Base-by-base conservation (phyloP, 2,113 vertebrate species). In the Anas platyrhynchos region DNA sequence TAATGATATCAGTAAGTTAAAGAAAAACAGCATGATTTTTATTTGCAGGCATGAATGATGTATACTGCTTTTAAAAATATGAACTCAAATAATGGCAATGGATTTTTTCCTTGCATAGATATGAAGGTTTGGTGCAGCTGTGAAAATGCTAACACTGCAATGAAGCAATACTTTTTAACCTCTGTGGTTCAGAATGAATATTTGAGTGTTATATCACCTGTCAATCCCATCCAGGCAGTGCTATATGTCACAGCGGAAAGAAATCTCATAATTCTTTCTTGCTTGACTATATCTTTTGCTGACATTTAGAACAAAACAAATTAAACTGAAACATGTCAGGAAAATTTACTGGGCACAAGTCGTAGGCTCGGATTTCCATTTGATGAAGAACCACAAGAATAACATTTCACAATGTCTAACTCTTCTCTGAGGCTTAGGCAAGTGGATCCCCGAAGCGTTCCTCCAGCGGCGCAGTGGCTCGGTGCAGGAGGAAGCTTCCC, bases 141-240 rank as follows among this genome's bases (percentile, higher is more conserved):
- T 58, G 32, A 8, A 31, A 27, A 32, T 8, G 32, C 58, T 38
- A 59, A 34, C 9, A 4, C 75, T 55, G 89, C 59, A 79, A 21
- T 63, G 81, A 79, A 58, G 55, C 13, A 38, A 10, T 2, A 15
- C 52, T 75, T 36, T 27, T 9, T 44, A 32, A 62, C 16, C 27
- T 71, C 4, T 0, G 0, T 41, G 72, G 50, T 43, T 52, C 36
- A 21, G 4, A 46, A 14, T 0, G 2, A 69, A 14, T 7, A 6
- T 14, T 36, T 6, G 41, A 23, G 32, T 36, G 36, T 76, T 75
- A 1, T 11, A 38, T 65, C 43, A 44, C 62, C 55, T 61, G 75
- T 43, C 85, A 83, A 3, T 44, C 27, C 75, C 44, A n/a, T n/a
- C 69, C 54, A 44, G 44, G 41, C 71, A 76, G 52, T 27, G 69